Conservation (phyloP, 1,140 invertebrate species). For the Aphelenchoides besseyi region DNA sequence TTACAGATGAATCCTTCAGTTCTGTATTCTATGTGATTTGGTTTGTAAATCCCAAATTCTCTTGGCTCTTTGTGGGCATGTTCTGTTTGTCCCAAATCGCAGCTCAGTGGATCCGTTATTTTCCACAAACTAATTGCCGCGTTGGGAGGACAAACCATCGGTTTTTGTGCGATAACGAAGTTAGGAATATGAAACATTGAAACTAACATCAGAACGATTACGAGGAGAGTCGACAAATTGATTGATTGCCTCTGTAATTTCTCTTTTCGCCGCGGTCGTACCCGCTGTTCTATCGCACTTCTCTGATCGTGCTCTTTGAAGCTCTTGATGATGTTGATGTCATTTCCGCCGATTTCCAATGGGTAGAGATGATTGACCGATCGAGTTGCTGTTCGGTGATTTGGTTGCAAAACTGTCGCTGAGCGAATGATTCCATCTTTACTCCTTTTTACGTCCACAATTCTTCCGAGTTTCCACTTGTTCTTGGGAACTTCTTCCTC, state of each 20-base stretch:
- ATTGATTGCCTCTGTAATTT: not conserved
- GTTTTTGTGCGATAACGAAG: not conserved
- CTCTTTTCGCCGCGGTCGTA: not conserved
- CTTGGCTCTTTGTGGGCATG: too few relatives aligned
- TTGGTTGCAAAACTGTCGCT: not conserved
- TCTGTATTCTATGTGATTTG: not conserved
- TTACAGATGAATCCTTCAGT: not conserved
- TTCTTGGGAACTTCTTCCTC: not conserved
- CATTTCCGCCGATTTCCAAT: conserved; percentile 5
- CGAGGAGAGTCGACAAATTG: not conserved
- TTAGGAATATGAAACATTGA: not conserved
- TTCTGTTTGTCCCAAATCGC: too few relatives aligned
- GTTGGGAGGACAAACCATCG: not conserved
- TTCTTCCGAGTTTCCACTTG: not conserved
- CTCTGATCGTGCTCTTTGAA: not conserved
- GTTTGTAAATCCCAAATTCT: not conserved
- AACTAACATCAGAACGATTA: not conserved
- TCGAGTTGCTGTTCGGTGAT: not conserved
- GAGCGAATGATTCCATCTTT: not conserved
- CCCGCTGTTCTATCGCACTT: not conserved
- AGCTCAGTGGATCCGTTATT: too few relatives aligned
- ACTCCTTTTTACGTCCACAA: not conserved
- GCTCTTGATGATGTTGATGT: not conserved
- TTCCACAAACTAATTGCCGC: not conserved
- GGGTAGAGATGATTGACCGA: not conserved